These are phyloP conservation scores for Myotis pilosus DNA, from an alignment of 2,797 vertebrate species.

Conservation along the genomic window DNA sequence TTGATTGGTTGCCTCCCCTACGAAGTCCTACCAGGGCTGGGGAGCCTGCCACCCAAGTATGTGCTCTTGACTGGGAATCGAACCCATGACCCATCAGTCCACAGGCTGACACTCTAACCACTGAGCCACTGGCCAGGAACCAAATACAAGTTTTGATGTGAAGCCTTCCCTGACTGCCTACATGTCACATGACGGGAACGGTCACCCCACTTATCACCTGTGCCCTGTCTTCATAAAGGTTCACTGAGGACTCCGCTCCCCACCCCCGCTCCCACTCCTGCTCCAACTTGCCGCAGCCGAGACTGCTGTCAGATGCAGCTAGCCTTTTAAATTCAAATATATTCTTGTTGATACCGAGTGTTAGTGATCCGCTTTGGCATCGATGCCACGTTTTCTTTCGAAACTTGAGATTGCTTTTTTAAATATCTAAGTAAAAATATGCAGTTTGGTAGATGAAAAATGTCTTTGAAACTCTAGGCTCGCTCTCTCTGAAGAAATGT, in stretches of 20 bases:
- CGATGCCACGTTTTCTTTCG: conserved; percentile 74
- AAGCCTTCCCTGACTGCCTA: neutral
- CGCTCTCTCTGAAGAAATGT: neutral
- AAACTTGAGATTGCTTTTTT: conserved; percentile 77
- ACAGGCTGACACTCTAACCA: no score
- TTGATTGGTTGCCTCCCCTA: no score
- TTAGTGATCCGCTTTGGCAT: conserved; percentile 79
- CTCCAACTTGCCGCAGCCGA: conserved; percentile 57
- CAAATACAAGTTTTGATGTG: neutral
- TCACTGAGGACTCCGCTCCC: neutral
- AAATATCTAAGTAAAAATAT: conserved; percentile 80
- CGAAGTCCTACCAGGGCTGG: no score
- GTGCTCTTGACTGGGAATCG: no score
- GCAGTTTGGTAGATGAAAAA: conserved; percentile 71
- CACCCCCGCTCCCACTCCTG: neutral
- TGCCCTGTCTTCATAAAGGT: neutral
- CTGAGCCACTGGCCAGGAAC: no score
- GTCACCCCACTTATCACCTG: neutral
- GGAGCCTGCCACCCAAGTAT: no score
- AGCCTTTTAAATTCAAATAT: conserved; percentile 81
- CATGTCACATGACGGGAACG: neutral
- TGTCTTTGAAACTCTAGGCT: conserved; percentile 67
- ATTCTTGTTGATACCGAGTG: conserved; percentile 81
- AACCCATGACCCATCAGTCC: no score
- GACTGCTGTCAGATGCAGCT: conserved; percentile 79